A percentile compares a stretch with the other conserved stretches of the same genome.
These are phyloP conservation scores for Sphenodon punctatus DNA, from an alignment of 2,797 vertebrate species.

Conservation along the genomic window DNA sequence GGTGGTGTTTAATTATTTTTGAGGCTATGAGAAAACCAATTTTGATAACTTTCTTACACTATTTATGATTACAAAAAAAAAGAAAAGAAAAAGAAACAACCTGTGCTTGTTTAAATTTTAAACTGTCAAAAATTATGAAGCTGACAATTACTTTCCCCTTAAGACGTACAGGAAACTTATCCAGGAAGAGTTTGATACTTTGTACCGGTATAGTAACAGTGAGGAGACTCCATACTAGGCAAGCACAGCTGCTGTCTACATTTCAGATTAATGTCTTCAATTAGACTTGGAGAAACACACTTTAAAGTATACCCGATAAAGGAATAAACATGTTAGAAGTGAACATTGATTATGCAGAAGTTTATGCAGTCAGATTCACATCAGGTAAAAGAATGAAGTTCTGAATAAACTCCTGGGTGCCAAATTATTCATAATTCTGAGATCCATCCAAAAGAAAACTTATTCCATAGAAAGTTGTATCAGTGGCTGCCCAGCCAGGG, in stretches of 20 bases:
- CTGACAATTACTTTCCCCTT: neutral
- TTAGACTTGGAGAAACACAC: neutral
- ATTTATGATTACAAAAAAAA: too few species aligned
- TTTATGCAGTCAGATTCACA: neutral
- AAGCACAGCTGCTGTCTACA: slow-evolving; percentile 26
- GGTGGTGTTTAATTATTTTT: too few species aligned
- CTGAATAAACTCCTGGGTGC: slow-evolving; percentile 8
- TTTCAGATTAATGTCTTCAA: slow-evolving; percentile 55
- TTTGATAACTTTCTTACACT: too few species aligned
- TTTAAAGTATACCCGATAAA: slow-evolving; percentile 30
- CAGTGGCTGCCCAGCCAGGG: neutral
- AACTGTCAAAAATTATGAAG: too few species aligned
- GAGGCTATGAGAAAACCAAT: too few species aligned
- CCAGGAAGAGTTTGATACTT: neutral
- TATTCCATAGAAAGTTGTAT: neutral
- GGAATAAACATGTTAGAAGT: slow-evolving; percentile 41
- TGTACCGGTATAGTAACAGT: neutral
- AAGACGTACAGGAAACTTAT: neutral
- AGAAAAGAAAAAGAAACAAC: too few species aligned
- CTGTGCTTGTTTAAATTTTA: too few species aligned
- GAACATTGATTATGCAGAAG: slow-evolving; percentile 16
- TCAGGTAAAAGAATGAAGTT: slow-evolving; percentile 29
- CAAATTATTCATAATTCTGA: neutral
- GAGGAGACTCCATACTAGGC: slow-evolving; percentile 1
- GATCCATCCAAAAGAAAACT: slow-evolving; percentile 1